phyloP scores from a whole-genome alignment of 2,888 invertebrate species.

The Lasioglossum villosulum region DNA sequence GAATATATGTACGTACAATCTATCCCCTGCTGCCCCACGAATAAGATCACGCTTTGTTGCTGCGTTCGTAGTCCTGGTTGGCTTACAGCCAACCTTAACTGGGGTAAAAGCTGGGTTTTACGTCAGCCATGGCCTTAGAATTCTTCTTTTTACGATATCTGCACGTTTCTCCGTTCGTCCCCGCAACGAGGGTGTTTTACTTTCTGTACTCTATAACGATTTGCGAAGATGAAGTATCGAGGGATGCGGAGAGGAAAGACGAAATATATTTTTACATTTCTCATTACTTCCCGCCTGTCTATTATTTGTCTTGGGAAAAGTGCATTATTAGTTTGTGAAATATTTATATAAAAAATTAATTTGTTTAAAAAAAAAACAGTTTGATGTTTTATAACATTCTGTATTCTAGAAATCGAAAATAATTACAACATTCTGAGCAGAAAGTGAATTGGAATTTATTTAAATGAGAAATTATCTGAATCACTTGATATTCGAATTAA shows the following conservation, averaged over 20 bases:
- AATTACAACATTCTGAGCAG: not conserved
- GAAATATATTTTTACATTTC: slow-evolving; percentile 2
- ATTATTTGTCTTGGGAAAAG: not conserved
- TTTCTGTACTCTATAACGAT: slow-evolving; percentile 28
- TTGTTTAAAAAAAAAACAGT: no score
- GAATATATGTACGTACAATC: slow-evolving; percentile 39
- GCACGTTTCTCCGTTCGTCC: slow-evolving; percentile 51
- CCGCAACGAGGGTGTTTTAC: slow-evolving; percentile 41
- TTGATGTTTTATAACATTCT: not conserved
- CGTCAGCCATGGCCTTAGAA: slow-evolving; percentile 70
- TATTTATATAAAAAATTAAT: no score
- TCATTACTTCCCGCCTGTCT: not conserved
- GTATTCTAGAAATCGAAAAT: not conserved
- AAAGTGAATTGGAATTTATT: not conserved
- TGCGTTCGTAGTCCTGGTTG: slow-evolving; percentile 68
- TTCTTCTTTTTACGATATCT: slow-evolving; percentile 60
- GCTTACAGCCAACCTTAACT: slow-evolving; percentile 73
- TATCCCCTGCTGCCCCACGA: slow-evolving; percentile 39
- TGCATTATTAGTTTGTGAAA: no score
- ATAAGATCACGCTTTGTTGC: slow-evolving; percentile 49
- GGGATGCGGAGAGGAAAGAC: not conserved
- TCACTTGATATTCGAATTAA: not conserved
- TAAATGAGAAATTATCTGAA: not conserved
- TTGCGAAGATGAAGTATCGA: slow-evolving; percentile 5
- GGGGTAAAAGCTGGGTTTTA: slow-evolving; percentile 69